These are phyloP conservation scores for Erpobdella octoculata DNA, from an alignment of 2,888 invertebrate genomes.

Conservation along the genomic window DNA sequence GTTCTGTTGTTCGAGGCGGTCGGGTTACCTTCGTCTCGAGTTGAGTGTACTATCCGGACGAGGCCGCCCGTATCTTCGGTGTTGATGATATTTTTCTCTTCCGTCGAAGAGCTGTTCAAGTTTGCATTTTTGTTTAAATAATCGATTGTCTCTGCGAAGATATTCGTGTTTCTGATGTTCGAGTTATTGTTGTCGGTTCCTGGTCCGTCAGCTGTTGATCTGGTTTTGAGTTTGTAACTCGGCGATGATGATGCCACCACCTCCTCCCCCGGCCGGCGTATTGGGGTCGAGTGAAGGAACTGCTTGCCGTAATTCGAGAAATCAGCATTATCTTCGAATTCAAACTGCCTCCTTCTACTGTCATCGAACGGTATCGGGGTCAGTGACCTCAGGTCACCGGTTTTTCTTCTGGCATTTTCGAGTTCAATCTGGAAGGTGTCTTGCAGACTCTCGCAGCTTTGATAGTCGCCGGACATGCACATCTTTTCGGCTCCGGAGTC, in stretches of 20 bases:
- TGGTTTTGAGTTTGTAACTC: too few species aligned
- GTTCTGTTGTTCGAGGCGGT: too few species aligned
- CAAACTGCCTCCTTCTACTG: neutral
- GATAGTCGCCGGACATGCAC: neutral
- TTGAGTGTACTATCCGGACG: neutral
- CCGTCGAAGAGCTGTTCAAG: too few species aligned
- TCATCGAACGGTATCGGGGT: neutral
- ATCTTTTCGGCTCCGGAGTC: neutral
- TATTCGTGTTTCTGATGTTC: too few species aligned
- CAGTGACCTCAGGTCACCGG: neutral
- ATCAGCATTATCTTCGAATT: conserved; percentile 1
- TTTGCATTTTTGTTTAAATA: too few species aligned
- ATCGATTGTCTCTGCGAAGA: too few species aligned
- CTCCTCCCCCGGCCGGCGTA: neutral
- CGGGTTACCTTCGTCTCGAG: neutral
- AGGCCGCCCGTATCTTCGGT: neutral
- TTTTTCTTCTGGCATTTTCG: neutral
- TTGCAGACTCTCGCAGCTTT: neutral
- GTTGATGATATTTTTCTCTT: too few species aligned
- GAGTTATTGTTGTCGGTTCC: too few species aligned
- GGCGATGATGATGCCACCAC: too few species aligned
- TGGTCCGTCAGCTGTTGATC: too few species aligned
- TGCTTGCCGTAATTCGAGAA: neutral
- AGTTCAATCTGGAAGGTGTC: conserved; percentile 6
- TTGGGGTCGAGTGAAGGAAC: neutral